Conservation (phyloP, 2,888 invertebrate genomes). For the Sphaerophoria rueppellii region DNA sequence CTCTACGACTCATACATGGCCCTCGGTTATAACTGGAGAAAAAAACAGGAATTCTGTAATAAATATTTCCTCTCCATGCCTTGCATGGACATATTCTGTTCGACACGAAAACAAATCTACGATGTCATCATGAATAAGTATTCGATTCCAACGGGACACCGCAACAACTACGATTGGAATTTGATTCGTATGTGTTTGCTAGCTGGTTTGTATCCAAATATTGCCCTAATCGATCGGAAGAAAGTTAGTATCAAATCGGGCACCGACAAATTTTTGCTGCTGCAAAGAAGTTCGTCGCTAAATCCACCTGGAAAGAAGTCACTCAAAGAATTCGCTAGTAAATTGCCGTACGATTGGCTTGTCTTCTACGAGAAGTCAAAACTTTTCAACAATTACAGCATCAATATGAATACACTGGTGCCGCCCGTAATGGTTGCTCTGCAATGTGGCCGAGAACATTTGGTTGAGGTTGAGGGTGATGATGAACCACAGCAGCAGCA, state of each 20-base stretch:
- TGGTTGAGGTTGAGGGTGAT: slow-evolving; percentile 55
- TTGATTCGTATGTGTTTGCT: slow-evolving; percentile 94
- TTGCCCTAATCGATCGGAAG: slow-evolving; percentile 89
- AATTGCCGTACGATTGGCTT: slow-evolving; percentile 91
- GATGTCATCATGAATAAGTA: slow-evolving; percentile 87
- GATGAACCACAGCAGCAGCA: slow-evolving; percentile 5
- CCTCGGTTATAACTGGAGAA: slow-evolving; percentile 77
- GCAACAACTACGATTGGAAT: slow-evolving; percentile 85
- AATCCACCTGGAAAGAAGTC: slow-evolving; percentile 75
- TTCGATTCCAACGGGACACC: slow-evolving; percentile 88
- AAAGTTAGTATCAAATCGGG: slow-evolving; percentile 86
- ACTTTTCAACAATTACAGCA: slow-evolving; percentile 86
- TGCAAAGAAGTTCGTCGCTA: slow-evolving; percentile 85
- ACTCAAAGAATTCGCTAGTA: slow-evolving; percentile 77
- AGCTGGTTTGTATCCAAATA: slow-evolving; percentile 94
- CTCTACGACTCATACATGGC: slow-evolving; percentile 92
- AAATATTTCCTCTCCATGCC: slow-evolving; percentile 81
- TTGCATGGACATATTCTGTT: slow-evolving; percentile 95
- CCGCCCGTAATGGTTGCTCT: slow-evolving; percentile 91
- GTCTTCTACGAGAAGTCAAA: slow-evolving; percentile 93
- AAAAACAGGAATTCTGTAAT: slow-evolving; percentile 76
- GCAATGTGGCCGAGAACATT: slow-evolving; percentile 82
- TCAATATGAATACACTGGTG: slow-evolving; percentile 91
- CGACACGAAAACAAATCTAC: slow-evolving; percentile 91
- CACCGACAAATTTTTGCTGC: slow-evolving; percentile 84